These are phyloP conservation scores for Prinia subflava DNA, from an alignment of 2,113 vertebrate genomes.

Conservation along the genomic window DNA sequence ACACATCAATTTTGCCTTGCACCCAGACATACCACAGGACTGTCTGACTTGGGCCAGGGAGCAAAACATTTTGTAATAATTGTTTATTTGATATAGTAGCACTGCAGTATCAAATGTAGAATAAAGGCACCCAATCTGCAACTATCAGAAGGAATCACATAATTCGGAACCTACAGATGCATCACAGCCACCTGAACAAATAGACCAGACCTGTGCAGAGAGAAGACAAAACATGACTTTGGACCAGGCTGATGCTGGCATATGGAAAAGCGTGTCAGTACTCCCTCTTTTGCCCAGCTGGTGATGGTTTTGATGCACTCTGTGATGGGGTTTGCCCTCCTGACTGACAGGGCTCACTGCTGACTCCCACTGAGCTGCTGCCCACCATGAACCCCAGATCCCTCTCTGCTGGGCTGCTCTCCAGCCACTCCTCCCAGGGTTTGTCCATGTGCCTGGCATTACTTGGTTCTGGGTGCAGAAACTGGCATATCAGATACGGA, in stretches of 20 bases:
- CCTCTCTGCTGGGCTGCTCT: background rate
- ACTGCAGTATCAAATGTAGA: background rate
- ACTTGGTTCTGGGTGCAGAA: background rate
- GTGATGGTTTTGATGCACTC: background rate
- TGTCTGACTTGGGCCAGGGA: background rate
- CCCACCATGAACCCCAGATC: background rate
- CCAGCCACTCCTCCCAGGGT: background rate
- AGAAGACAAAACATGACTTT: background rate
- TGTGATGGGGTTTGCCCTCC: background rate
- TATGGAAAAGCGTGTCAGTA: background rate
- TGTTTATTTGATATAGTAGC: background rate
- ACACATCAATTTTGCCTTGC: background rate
- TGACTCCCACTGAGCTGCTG: background rate
- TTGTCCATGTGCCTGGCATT: background rate
- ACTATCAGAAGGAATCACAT: background rate
- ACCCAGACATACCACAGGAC: background rate
- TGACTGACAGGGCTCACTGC: background rate
- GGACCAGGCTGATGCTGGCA: background rate
- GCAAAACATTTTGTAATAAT: background rate
- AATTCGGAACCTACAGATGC: background rate
- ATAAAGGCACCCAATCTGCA: background rate
- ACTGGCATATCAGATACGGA: rapidly evolving
- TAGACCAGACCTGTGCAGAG: background rate
- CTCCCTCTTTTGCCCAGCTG: background rate
- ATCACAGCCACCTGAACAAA: background rate